These are phyloP conservation scores for Araneus ventricosus DNA, from an alignment of 1,140 invertebrate genomes.

Conservation along the genomic window DNA sequence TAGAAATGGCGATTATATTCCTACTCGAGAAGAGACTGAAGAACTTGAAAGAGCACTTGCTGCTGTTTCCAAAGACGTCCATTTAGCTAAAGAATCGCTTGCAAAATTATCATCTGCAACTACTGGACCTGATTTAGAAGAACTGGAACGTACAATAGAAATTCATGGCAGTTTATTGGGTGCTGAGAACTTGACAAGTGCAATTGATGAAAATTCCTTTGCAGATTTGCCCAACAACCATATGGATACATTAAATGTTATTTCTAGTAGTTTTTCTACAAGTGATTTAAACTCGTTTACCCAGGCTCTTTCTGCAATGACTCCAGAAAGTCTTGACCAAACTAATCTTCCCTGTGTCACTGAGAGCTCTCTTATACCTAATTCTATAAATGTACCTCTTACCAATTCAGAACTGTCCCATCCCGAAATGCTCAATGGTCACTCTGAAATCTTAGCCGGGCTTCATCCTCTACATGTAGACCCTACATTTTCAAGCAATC, in stretches of 20 bases:
- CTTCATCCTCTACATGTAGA: conserved; percentile 43
- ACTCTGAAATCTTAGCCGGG: conserved; percentile 46
- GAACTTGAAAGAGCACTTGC: conserved; percentile 91
- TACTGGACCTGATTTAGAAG: conserved; percentile 79
- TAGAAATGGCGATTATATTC: conserved; percentile 83
- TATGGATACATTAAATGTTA: conserved; percentile 77
- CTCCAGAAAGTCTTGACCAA: conserved; percentile 75
- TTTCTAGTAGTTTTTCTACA: conserved; percentile 78
- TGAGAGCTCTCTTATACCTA: conserved; percentile 47
- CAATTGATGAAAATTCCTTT: conserved; percentile 77
- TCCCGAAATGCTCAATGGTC: conserved; percentile 66
- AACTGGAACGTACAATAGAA: conserved; percentile 69
- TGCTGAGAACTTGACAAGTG: conserved; percentile 77
- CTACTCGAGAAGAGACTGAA: conserved; percentile 89
- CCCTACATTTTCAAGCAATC: conserved; percentile 14
- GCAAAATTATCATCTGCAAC: conserved; percentile 86
- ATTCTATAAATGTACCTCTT: conserved; percentile 50
- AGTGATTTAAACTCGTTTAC: conserved; percentile 79
- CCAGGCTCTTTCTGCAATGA: conserved; percentile 78
- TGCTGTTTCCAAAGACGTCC: conserved; percentile 82
- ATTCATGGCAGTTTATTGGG: conserved; percentile 69
- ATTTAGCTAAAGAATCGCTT: conserved; percentile 81
- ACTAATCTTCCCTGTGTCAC: conserved; percentile 65
- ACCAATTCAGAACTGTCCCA: conserved; percentile 68
- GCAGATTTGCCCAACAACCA: conserved; percentile 64